These are phyloP conservation scores for Oostethus manadensis DNA, from an alignment of 2,113 vertebrate genomes.

Conservation along the genomic window DNA sequence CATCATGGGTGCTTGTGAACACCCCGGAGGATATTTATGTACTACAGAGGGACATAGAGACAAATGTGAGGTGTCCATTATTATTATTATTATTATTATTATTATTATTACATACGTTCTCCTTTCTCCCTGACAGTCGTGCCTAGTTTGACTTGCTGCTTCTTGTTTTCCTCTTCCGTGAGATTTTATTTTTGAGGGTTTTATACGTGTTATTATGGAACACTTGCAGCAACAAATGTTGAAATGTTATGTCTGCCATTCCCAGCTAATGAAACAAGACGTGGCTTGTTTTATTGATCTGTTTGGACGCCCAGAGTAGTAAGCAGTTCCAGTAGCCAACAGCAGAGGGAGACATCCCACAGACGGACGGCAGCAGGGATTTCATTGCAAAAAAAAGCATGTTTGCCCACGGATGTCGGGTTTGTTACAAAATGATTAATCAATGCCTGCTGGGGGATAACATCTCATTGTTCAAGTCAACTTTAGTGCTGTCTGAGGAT, in stretches of 20 bases:
- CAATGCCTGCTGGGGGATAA: too few species aligned
- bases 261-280: conserved; percentile 18
- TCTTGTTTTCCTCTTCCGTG: not conserved
- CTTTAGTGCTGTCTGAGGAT: too few species aligned
- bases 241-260: conserved; percentile 8
- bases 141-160: not conserved
- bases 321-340: conserved; percentile 24
- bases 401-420: not conserved
- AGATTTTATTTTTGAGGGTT: not conserved
- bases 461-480: too few species aligned
- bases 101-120: not conserved
- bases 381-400: not conserved
- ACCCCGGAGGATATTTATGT: conserved; percentile 8
- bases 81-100: too few species aligned
- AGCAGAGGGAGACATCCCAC: conserved; percentile 50
- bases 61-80: not conserved
- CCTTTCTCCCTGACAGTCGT: not conserved
- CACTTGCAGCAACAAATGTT: not conserved
- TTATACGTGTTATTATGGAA: conserved; percentile 4
- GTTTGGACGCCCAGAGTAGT: conserved; percentile 4
- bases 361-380: not conserved
- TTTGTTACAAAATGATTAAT: too few species aligned
- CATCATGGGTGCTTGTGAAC: conserved; percentile 24
- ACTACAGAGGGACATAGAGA: not conserved
- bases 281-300: conserved; percentile 24